Base-by-base conservation (phyloP, 1,140 invertebrate species). In the Oreohelix idahoensis region DNA sequence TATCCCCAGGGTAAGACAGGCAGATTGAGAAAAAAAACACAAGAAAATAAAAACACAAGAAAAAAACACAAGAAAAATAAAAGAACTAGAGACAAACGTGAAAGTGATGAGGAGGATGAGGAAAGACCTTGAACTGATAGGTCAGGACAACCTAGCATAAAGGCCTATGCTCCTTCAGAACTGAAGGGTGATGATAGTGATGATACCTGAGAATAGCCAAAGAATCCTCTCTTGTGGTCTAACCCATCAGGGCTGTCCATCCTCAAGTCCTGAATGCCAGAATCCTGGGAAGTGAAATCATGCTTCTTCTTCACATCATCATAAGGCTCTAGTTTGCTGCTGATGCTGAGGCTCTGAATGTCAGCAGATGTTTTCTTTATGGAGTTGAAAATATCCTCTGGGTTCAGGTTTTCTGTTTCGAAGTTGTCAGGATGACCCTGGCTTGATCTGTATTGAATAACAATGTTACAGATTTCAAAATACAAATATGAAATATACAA, bases 311-410 rank as follows among this genome's bases (percentile, higher is more conserved):
- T 90, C 66, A 88, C 87, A 78, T 90, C 90, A 36, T 92, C 91
- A 85, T 89, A 92, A 73, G 84, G 87, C 81, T 92, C 91, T 51
- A 92, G 86, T 84, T 92, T 92, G 84, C 89, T 93, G 90, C 95
- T 95, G 86, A 95, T 96, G 89, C 95, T 96, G 87, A 97, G 97
- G 93, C 96, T 97, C 88, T 97, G 96, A 91, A 99, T 98, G 93
- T 98, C 97, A 32, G 96, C 96, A 2, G 97, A 97, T 63, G 97
- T 98, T 90, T 96, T 96, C 82, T 96, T 94, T 78, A 98, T 95
- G 82, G 96, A 97, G 90, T 96, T 93, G 86, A 92, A 93, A 69
- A 98, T 95, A 91, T 98, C 97, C 91, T 98, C 96, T 29, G 96
- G 95, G 90, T 96, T 96, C 84, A 96, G 93, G 88, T 95, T 94